These are phyloP conservation scores for Eristalinus aeneus DNA, from an alignment of 2,888 invertebrate genomes.

Conservation along the genomic window DNA sequence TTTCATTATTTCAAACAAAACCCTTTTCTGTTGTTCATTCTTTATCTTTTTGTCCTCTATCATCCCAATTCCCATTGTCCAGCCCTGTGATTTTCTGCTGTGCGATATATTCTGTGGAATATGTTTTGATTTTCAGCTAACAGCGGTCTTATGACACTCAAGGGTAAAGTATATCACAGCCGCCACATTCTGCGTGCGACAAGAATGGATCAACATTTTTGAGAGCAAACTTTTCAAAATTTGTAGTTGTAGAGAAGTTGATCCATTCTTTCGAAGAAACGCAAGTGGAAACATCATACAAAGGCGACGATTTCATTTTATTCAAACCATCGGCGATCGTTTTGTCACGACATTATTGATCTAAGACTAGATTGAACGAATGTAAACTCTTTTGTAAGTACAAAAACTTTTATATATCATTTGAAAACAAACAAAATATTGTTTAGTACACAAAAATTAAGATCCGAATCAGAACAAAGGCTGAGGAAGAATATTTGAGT, in stretches of 20 bases:
- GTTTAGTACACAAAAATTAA: background rate
- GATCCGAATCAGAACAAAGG: background rate
- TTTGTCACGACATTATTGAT: background rate
- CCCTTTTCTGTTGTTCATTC: conserved; percentile 2
- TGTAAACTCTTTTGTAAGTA: conserved; percentile 65
- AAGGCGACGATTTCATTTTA: background rate
- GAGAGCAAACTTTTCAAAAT: background rate
- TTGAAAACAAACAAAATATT: background rate
- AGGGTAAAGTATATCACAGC: conserved; percentile 55
- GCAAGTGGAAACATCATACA: background rate
- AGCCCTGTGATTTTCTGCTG: conserved; percentile 35
- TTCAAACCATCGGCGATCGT: conserved; percentile 17
- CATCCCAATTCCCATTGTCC: conserved; percentile 9
- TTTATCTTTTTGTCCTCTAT: conserved; percentile 9
- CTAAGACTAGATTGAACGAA: conserved; percentile 32
- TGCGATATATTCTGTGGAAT: conserved; percentile 35
- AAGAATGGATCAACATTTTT: conserved; percentile 66
- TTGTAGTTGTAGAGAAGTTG: background rate
- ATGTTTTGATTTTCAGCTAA: conserved; percentile 42
- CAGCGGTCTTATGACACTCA: conserved; percentile 1
- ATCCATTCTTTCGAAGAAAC: conserved; percentile 1
- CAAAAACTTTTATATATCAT: conserved; percentile 39
- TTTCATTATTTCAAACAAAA: conserved; percentile 52
- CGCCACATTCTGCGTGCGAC: conserved; percentile 33
- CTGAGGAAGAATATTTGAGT: too few relatives aligned